Evolutionary conservation across 2,888 invertebrate genomes (phyloP).

Genomic region (Dysmachus trigonus): DNA sequence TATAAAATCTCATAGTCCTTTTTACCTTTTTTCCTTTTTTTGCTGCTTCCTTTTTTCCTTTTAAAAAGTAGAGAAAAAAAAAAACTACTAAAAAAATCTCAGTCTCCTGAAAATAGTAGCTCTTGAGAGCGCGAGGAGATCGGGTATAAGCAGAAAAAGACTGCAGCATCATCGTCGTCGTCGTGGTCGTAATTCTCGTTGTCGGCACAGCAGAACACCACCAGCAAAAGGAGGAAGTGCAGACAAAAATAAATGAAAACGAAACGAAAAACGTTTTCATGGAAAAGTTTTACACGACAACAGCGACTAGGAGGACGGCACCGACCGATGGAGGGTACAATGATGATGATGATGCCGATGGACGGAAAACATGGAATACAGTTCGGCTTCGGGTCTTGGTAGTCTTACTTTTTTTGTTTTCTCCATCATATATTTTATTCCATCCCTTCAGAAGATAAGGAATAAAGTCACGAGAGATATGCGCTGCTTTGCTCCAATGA

Average conservation of each 20-base stretch:
- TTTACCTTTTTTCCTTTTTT: not conserved
- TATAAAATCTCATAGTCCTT: not conserved
- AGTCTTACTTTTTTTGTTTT: not conserved
- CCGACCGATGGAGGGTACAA: not conserved
- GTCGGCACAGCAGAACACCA: not conserved
- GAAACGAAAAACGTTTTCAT: not conserved
- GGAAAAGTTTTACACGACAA: not conserved
- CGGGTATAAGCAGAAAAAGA: not conserved
- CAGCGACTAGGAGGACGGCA: not conserved
- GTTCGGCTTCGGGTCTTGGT: not conserved
- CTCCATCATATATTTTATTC: not conserved
- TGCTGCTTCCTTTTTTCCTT: not conserved
- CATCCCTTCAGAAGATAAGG: not conserved
- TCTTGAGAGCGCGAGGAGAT: not conserved
- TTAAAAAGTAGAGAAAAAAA: not conserved
- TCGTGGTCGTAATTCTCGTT: not conserved
- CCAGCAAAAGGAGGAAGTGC: not conserved
- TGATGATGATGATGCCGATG: not conserved
- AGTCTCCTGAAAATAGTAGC: not conserved
- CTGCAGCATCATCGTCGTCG: not conserved
- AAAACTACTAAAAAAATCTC: not conserved
- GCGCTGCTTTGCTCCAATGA: not conserved
- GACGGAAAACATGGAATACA: not conserved
- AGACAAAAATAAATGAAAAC: not conserved
- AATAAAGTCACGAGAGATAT: not conserved